Evolutionary conservation across 2,113 vertebrate species (phyloP).

Genomic region (Lasiurus cinereus): DNA sequence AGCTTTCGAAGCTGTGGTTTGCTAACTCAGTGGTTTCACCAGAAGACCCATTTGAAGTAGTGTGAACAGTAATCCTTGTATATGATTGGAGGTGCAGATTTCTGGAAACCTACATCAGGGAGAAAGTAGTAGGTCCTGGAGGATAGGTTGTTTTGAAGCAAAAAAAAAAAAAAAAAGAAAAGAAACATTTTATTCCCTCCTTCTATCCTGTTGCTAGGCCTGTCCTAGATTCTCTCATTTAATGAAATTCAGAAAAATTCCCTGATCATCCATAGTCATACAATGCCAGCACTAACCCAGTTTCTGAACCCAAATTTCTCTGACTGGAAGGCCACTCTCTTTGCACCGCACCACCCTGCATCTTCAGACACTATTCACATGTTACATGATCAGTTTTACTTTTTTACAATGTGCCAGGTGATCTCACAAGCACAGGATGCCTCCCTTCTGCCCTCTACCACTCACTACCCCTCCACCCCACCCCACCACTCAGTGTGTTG

Average conservation of each 20-base stretch:
- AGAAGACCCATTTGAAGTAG: not conserved
- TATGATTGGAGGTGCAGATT: not conserved
- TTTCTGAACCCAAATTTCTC: not conserved
- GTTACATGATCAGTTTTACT: not conserved
- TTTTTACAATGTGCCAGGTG: not conserved
- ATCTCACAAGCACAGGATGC: not conserved
- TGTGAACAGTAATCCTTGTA: not conserved
- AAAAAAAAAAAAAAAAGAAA: not conserved
- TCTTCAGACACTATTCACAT: not conserved
- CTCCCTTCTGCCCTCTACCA: rapidly evolving
- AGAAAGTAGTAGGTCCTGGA: not conserved
- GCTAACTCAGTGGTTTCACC: not conserved
- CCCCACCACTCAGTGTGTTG: no score
- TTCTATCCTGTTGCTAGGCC: not conserved
- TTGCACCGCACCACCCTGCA: not conserved
- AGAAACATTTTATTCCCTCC: not conserved
- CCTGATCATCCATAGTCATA: not conserved
- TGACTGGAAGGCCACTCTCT: not conserved
- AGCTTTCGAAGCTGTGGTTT: not conserved
- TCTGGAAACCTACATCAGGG: not conserved
- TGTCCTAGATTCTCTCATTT: not conserved
- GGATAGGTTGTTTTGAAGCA: not conserved
- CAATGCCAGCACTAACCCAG: not conserved
- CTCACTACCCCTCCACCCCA: no score
- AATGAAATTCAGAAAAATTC: not conserved